phyloP scores from a whole-genome alignment of 2,888 invertebrate species.

The Acleris emargana region DNA sequence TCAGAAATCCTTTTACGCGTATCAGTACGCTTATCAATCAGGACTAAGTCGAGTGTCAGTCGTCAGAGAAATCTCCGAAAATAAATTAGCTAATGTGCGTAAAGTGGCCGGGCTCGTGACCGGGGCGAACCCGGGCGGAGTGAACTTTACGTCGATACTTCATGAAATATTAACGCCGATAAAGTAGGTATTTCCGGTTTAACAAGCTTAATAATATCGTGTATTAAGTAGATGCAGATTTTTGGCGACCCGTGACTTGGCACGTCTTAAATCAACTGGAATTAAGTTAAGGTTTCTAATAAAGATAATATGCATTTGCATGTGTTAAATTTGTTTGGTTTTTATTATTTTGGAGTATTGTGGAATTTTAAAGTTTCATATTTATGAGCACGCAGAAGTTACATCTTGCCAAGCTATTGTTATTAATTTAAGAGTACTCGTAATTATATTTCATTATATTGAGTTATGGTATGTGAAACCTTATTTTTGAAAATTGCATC shows the following conservation, averaged over 20 bases:
- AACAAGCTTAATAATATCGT: constrained; percentile 42
- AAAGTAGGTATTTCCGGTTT: constrained; percentile 70
- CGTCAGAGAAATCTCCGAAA: constrained; percentile 68
- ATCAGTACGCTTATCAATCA: constrained; percentile 54
- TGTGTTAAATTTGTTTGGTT: not conserved
- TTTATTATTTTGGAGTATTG: not conserved
- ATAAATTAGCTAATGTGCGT: constrained; percentile 73
- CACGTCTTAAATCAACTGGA: not conserved
- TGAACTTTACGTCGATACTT: constrained; percentile 66
- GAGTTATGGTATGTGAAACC: too few species aligned
- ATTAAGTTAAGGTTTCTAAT: not conserved
- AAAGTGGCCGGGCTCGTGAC: constrained; percentile 78
- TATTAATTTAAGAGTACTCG: too few species aligned
- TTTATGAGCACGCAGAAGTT: too few species aligned
- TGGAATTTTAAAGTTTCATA: too few species aligned
- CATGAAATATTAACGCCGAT: constrained; percentile 71
- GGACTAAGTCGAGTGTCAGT: constrained; percentile 58
- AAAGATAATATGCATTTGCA: not conserved
- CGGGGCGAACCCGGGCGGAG: constrained; percentile 61
- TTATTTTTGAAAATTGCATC: not conserved
- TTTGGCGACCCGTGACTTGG: not conserved
- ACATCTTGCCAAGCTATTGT: too few species aligned
- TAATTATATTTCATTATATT: too few species aligned
- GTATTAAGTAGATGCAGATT: constrained; percentile 5
- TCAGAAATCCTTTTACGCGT: constrained; percentile 56